phyloP scores from a whole-genome alignment of 2,113 vertebrate species.

The Zeus faber region DNA sequence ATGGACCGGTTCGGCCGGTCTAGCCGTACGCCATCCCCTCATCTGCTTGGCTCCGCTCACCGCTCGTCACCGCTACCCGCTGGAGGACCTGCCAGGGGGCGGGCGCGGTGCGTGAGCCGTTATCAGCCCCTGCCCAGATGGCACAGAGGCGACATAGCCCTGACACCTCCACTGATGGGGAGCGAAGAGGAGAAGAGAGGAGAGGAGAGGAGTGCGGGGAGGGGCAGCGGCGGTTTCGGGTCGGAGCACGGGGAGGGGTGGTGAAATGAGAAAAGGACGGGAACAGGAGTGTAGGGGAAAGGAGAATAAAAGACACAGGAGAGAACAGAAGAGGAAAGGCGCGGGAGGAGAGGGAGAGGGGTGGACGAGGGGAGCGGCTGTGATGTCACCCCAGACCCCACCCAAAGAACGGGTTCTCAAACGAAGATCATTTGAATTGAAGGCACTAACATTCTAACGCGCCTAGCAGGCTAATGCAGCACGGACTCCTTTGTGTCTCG shows the following conservation, averaged over 20 bases:
- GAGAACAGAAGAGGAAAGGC: slow-evolving; percentile 26
- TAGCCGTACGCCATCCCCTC: slow-evolving; percentile 53
- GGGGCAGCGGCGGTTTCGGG: too few species aligned
- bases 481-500: too few species aligned
- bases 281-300: slow-evolving; percentile 14
- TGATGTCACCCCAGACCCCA: too few species aligned
- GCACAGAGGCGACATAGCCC: slow-evolving; percentile 56
- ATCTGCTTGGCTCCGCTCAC: not conserved
- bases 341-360: slow-evolving; percentile 4
- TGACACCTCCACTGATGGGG: slow-evolving; percentile 58
- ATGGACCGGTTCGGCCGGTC: slow-evolving; percentile 50
- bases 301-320: slow-evolving; percentile 27
- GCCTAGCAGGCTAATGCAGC: too few species aligned
- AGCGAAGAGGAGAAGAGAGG: slow-evolving; percentile 42
- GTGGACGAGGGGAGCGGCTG: too few species aligned
- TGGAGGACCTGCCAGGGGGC: slow-evolving; percentile 59
- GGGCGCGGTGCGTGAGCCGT: slow-evolving; percentile 72
- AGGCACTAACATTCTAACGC: too few species aligned
- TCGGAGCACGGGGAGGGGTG: not conserved
- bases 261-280: not conserved
- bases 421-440: too few species aligned
- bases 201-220: not conserved
- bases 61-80: slow-evolving; percentile 39
- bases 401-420: too few species aligned
- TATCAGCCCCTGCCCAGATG: slow-evolving; percentile 76